A percentile compares a stretch with the other conserved stretches of the same genome.
Conservation (phyloP, 2,113 vertebrate species). For the Pangasianodon gigas region DNA sequence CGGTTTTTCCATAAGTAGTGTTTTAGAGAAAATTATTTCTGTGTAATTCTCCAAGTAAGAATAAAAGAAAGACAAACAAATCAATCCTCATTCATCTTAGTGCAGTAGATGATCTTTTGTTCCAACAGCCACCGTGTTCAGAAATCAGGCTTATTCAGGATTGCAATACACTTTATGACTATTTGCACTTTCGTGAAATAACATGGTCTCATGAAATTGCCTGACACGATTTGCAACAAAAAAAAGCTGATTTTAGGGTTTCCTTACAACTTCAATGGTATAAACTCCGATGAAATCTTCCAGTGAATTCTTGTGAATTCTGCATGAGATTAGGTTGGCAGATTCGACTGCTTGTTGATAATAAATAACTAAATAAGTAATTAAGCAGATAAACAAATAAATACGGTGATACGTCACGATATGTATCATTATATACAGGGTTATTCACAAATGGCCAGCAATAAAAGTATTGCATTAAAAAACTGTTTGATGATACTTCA, state of each 20-base stretch:
- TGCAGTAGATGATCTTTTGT: background rate
- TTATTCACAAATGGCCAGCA: too few relatives aligned
- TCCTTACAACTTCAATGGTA: background rate
- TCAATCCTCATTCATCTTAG: background rate
- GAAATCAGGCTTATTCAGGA: background rate
- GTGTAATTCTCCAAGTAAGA: background rate
- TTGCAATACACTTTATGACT: background rate
- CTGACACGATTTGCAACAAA: background rate
- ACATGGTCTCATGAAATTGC: background rate
- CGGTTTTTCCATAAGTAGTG: background rate
- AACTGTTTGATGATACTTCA: too few relatives aligned
- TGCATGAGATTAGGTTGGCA: background rate
- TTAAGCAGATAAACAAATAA: background rate
- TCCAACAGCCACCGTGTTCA: background rate
- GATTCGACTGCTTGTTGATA: background rate
- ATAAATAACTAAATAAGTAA: background rate
- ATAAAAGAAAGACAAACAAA: constrained; percentile 1
- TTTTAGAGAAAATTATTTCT: background rate
- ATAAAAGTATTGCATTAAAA: too few relatives aligned
- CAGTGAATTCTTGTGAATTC: background rate
- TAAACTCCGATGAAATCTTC: background rate
- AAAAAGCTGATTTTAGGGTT: background rate
- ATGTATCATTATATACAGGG: background rate
- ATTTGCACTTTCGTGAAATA: background rate
- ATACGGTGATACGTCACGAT: background rate